Conservation (phyloP, 1,140 invertebrate genomes). For the Drosophila murphyi region DNA sequence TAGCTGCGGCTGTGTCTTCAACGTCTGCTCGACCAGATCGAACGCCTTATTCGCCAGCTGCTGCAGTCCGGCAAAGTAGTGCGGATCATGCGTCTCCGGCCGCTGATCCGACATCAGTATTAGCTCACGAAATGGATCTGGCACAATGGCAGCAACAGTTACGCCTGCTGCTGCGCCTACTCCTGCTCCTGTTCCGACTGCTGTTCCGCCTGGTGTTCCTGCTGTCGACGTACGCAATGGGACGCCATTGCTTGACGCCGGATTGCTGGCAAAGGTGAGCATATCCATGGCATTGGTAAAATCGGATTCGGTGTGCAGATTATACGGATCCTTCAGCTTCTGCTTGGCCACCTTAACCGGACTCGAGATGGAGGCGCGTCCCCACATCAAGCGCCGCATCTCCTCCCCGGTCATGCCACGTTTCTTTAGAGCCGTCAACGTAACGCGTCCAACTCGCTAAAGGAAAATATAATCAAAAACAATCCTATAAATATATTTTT, state of each 20-base stretch:
- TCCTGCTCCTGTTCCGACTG: not conserved
- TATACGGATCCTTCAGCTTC: slow-evolving; percentile 81
- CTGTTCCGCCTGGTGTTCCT: not conserved
- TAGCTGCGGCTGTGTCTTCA: slow-evolving; percentile 67
- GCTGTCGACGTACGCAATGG: slow-evolving; percentile 48
- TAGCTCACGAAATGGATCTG: slow-evolving; percentile 86
- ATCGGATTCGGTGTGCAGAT: slow-evolving; percentile 75
- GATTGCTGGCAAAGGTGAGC: slow-evolving; percentile 90
- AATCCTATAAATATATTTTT: not conserved
- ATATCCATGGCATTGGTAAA: slow-evolving; percentile 92
- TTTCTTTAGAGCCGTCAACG: slow-evolving; percentile 92
- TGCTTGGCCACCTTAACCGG: slow-evolving; percentile 89
- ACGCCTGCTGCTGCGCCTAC: not conserved
- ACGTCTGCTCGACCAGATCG: slow-evolving; percentile 81
- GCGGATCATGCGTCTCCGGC: slow-evolving; percentile 84
- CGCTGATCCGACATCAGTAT: slow-evolving; percentile 85
- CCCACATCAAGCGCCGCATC: slow-evolving; percentile 94
- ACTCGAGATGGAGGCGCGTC: slow-evolving; percentile 93
- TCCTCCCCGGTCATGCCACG: slow-evolving; percentile 94
- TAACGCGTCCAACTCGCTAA: slow-evolving; percentile 94
- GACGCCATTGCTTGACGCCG: slow-evolving; percentile 60
- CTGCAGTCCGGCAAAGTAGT: slow-evolving; percentile 84
- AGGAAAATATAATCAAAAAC: not conserved
- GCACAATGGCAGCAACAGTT: slow-evolving; percentile 23
- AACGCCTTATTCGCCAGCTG: slow-evolving; percentile 85